Evolutionary conservation across 2,888 invertebrate genomes (phyloP).

Genomic region (Xestia c-nigrum): DNA sequence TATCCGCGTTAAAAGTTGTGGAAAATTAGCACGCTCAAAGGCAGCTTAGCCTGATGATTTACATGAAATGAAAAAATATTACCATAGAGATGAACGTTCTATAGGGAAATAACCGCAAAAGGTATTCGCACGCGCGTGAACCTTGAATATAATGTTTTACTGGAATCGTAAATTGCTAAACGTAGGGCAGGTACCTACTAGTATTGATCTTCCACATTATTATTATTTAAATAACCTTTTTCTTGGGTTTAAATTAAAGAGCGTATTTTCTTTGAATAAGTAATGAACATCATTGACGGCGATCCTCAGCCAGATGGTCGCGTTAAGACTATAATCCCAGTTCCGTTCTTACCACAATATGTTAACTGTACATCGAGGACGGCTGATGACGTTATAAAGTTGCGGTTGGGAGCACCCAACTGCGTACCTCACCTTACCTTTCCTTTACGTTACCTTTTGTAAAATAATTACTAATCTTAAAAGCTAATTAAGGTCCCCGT

Average conservation of each 20-base stretch:
- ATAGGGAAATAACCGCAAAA: slow-evolving; percentile 50
- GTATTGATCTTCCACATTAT: background rate
- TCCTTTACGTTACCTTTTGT: slow-evolving; percentile 8
- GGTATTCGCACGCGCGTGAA: slow-evolving; percentile 37
- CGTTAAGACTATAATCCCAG: background rate
- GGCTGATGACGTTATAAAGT: slow-evolving; percentile 20
- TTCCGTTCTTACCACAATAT: slow-evolving; percentile 9
- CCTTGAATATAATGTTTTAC: slow-evolving; percentile 36
- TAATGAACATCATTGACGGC: background rate
- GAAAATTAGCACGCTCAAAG: slow-evolving; percentile 4
- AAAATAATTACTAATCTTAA: slow-evolving; percentile 9
- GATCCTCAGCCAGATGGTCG: slow-evolving; percentile 5
- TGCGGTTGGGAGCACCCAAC: slow-evolving; percentile 33
- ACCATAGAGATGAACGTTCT: slow-evolving; percentile 63
- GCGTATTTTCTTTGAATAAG: background rate
- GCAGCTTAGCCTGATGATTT: slow-evolving; percentile 49
- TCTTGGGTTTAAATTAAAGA: background rate
- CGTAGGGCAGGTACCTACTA: background rate
- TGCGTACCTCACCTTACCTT: slow-evolving; percentile 3
- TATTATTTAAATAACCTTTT: background rate
- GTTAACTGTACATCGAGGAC: background rate
- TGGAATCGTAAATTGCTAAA: slow-evolving; percentile 35
- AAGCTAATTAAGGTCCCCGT: background rate
- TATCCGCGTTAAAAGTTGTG: background rate
- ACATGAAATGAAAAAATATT: slow-evolving; percentile 57